phyloP scores from a whole-genome alignment of 2,797 vertebrate species.

The Cryptoblepharus egeriae region DNA sequence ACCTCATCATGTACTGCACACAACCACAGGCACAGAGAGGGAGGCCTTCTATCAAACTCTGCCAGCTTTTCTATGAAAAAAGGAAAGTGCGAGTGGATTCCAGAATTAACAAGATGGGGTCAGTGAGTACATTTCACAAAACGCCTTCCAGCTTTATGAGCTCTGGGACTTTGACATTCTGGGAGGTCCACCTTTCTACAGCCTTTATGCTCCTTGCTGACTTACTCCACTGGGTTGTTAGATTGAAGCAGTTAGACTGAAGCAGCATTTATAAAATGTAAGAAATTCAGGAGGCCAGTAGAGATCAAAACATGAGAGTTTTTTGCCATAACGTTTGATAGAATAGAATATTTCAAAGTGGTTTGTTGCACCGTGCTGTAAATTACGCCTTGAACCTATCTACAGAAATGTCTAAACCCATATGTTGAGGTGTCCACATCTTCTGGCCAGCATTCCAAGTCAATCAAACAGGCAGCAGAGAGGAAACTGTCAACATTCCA shows the following conservation, averaged over 20 bases:
- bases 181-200: neutral
- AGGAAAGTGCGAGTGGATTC: constrained; percentile 42
- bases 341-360: too few relatives aligned
- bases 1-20: neutral
- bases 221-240: neutral
- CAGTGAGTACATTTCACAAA: constrained; percentile 37
- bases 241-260: neutral
- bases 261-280: neutral
- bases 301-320: too few relatives aligned
- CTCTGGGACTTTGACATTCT: neutral
- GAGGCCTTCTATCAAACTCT: neutral
- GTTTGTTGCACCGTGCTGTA: too few relatives aligned
- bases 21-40: constrained; percentile 49
- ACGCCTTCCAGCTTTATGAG: neutral
- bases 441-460: too few relatives aligned
- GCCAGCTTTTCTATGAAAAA: constrained; percentile 1
- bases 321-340: too few relatives aligned
- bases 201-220: neutral
- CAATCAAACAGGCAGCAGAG: too few relatives aligned
- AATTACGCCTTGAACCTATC: too few relatives aligned
- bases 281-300: neutral
- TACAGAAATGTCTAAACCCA: too few relatives aligned
- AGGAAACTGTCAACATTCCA: too few relatives aligned
- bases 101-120: constrained; percentile 47
- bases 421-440: too few relatives aligned